A percentile compares a stretch with the other conserved stretches of the same genome.
These are phyloP conservation scores for Moxostoma hubbsi DNA, from an alignment of 2,797 vertebrate species.

Conservation along the genomic window DNA sequence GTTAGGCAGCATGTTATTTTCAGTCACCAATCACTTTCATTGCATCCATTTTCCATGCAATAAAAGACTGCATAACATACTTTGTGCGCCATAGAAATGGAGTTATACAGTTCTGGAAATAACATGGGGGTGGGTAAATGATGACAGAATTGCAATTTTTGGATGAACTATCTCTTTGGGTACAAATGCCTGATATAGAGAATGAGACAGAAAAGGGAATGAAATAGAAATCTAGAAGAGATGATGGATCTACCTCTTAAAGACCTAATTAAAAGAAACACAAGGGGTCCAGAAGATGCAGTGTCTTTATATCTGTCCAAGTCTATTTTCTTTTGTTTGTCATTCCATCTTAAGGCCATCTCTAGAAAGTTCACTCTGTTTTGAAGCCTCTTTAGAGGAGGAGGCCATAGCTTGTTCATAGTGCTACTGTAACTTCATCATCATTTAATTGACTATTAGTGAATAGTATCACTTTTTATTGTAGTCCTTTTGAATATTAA, in stretches of 20 bases:
- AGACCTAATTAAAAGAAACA: slow-evolving; percentile 24
- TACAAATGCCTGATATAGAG: no score
- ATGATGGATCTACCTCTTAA: neutral
- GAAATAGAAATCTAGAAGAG: neutral
- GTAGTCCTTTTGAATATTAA: neutral
- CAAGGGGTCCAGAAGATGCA: slow-evolving; percentile 3
- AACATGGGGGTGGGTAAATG: neutral
- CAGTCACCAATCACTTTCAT: no score
- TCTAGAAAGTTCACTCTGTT: neutral
- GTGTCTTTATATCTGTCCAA: neutral
- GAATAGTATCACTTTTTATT: neutral
- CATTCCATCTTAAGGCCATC: neutral
- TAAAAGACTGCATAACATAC: no score
- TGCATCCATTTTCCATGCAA: no score
- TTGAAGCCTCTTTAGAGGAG: neutral
- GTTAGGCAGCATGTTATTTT: no score
- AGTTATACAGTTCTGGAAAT: no score
- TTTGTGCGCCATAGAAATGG: no score
- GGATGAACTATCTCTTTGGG: no score
- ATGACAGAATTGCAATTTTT: no score
- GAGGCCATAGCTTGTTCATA: neutral
- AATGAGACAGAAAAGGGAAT: neutral
- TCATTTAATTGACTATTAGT: neutral
- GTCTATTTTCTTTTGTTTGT: neutral
- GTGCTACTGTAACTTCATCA: neutral